Evolutionary conservation across 2,113 vertebrate genomes (phyloP).

Genomic region (Gambusia affinis): DNA sequence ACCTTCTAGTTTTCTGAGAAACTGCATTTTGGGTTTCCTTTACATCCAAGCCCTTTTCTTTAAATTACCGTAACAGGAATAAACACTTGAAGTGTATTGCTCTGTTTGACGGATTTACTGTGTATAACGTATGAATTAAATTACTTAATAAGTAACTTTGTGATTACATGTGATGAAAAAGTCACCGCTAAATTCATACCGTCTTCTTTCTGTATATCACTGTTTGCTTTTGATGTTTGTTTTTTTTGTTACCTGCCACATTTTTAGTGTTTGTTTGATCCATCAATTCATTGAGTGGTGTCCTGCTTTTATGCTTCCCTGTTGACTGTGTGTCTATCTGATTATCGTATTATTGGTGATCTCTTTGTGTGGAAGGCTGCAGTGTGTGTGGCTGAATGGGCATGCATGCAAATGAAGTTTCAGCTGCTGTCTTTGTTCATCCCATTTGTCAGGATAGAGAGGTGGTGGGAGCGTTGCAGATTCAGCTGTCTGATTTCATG

Average conservation of each 20-base stretch:
- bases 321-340: conserved; percentile 44
- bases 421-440: conserved; percentile 19
- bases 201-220: conserved; percentile 6
- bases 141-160: background rate
- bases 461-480: background rate
- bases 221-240: conserved; percentile 6
- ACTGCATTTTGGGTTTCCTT: background rate
- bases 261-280: conserved; percentile 21
- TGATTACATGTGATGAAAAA: background rate
- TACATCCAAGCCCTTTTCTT: background rate
- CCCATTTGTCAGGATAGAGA: conserved; percentile 2
- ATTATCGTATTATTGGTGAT: conserved; percentile 49
- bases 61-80: background rate
- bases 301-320: conserved; percentile 35
- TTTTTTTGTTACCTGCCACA: conserved; percentile 1
- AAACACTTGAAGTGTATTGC: background rate
- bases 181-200: background rate
- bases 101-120: background rate
- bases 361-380: conserved; percentile 23
- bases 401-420: conserved; percentile 28
- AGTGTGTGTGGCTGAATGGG: conserved; percentile 19
- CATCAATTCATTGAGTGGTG: conserved; percentile 39
- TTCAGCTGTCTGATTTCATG: conserved; percentile 14
- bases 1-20: background rate
- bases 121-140: background rate